phyloP scores from a whole-genome alignment of 1,140 invertebrate genomes.

The Panagrolaimus sp. region DNA sequence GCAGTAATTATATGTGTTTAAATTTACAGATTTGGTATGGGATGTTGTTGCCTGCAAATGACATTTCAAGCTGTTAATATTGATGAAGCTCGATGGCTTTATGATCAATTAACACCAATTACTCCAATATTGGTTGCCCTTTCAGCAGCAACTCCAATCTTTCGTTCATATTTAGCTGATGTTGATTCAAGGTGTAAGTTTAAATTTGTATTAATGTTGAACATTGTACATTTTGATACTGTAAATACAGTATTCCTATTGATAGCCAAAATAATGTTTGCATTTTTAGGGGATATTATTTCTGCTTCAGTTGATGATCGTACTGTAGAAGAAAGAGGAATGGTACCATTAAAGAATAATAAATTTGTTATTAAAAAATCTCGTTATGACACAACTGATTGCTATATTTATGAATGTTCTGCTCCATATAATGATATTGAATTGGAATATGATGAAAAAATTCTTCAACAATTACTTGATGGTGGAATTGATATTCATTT shows the following conservation, averaged over 20 bases:
- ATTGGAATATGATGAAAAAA: constrained; percentile 76
- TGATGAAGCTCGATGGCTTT: constrained; percentile 83
- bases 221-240: too few relatives aligned
- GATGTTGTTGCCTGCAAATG: constrained; percentile 87
- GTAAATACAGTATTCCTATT: too few relatives aligned
- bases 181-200: constrained; percentile 87
- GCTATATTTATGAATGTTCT: constrained; percentile 81
- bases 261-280: too few relatives aligned
- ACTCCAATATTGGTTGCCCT: constrained; percentile 95
- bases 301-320: constrained; percentile 76
- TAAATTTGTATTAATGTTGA: too few relatives aligned
- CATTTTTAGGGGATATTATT: constrained; percentile 45
- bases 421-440: constrained; percentile 85
- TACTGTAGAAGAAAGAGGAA: constrained; percentile 83
- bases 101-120: constrained; percentile 91
- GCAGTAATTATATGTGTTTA: too few relatives aligned
- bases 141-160: constrained; percentile 89
- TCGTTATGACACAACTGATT: constrained; percentile 93
- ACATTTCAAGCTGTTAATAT: constrained; percentile 88
- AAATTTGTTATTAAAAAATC: constrained; percentile 86
- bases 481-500: constrained; percentile 64
- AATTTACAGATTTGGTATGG: constrained; percentile 79
- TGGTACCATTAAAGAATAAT: constrained; percentile 67
- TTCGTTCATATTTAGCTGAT: constrained; percentile 84
- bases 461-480: constrained; percentile 75